Evolutionary conservation across 2,113 vertebrate genomes (phyloP).

Genomic region (Corythaixoides concolor): DNA sequence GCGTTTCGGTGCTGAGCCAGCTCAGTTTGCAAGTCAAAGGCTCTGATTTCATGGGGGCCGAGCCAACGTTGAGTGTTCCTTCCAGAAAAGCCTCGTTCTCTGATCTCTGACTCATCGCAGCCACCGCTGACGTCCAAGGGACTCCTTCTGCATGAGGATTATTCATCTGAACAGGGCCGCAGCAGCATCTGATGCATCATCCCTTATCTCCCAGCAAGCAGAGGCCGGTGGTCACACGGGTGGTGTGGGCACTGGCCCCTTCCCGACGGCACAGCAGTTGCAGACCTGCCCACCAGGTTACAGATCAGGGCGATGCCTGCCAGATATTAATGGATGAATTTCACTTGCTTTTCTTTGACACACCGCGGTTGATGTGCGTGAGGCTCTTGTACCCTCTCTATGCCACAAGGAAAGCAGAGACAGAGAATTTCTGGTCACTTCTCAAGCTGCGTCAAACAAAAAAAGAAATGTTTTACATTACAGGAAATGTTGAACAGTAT

Average conservation of each 20-base stretch:
- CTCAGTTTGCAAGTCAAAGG: neutral
- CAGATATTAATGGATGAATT: neutral
- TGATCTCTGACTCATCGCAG: neutral
- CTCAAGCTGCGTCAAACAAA: conserved; percentile 13
- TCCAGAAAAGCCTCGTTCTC: neutral
- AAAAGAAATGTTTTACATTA: neutral
- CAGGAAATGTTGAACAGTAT: conserved; percentile 14
- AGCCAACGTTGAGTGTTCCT: neutral
- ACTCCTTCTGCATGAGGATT: neutral
- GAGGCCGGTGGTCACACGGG: neutral
- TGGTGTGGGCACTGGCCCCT: neutral
- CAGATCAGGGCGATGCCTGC: neutral
- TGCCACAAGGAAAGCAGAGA: neutral
- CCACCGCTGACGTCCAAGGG: neutral
- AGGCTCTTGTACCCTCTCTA: neutral
- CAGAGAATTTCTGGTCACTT: conserved; percentile 22
- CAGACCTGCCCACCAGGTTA: neutral
- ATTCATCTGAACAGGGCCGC: neutral
- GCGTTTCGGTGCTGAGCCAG: neutral
- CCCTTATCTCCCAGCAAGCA: neutral
- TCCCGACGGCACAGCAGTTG: neutral
- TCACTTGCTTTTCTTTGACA: neutral
- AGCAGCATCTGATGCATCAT: neutral
- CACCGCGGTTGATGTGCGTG: neutral
- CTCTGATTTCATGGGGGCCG: neutral